Base-by-base conservation (phyloP, 1,140 invertebrate species). In the Pararge aegeria region DNA sequence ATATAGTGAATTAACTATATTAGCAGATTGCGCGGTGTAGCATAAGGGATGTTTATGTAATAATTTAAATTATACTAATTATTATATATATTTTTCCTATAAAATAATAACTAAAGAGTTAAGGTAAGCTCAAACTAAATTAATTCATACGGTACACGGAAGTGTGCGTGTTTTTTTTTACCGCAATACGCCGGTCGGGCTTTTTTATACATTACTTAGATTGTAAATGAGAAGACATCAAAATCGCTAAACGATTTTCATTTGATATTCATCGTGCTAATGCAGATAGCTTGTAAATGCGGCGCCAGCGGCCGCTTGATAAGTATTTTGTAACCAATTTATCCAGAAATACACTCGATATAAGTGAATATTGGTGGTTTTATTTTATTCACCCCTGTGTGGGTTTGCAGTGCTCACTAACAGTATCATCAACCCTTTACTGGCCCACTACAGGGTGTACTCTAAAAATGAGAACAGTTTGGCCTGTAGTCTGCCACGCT, bases 21-120 rank as follows among this genome's bases (percentile, higher is more conserved):
- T 64, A 52, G 49, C 69, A 74, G 67, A 63, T 61, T 65, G 64
- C 55, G 65, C 64, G 66, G 65, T 69, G 73, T 75, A 82, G 79
- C 73, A 68, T 86, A 81, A 80, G 80, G 78, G 69, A 80, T 75
- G 68, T 73, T 78, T 81, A 82, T 82, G 77, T 87, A 83, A 83
- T 88, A 89, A 89, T 87, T 89, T 87, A 89, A 87, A 87, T 89
- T 87, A 86, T 86, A 89, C 80, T 88, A 85, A 84, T 87, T 83
- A 83, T 80, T 81, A 85, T 83, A 82, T 86, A 81, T 89, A 83
- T 83, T 78, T 83, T 81, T 83, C 79, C 78, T 84, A 78, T 84
- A 80, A 84, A 70, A 65, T 70, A 76, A 83, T 70, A 76, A 83
- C 69, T 83, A 80, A 83, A 80, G 81, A 80, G 75, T 85, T 24